phyloP scores from a whole-genome alignment of 2,113 vertebrate genomes.

The Sinosuthora webbiana region DNA sequence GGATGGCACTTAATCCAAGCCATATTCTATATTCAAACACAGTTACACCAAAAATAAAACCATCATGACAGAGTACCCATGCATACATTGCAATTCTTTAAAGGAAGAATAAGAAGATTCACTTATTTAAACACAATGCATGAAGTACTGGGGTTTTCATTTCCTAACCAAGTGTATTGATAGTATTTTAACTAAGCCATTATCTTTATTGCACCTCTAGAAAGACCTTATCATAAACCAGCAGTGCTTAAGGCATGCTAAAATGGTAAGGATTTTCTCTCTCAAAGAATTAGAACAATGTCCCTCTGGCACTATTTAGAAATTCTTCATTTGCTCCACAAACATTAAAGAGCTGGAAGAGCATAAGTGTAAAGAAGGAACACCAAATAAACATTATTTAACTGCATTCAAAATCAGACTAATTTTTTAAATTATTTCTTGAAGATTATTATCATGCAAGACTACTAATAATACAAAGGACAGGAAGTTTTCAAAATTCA shows the following conservation, averaged over 20 bases:
- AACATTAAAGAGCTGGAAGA: constrained; percentile 40
- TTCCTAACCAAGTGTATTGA: constrained; percentile 21
- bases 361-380: not conserved
- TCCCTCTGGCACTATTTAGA: constrained; percentile 31
- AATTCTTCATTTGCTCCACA: constrained; percentile 52
- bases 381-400: constrained; percentile 50
- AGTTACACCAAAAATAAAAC: not conserved
- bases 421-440: not conserved
- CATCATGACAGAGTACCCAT: not conserved
- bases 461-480: not conserved
- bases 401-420: constrained; percentile 12
- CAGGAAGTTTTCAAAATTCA: constrained; percentile 19
- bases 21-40: not conserved
- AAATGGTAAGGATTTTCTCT: constrained; percentile 41
- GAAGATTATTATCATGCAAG: not conserved
- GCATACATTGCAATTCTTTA: not conserved
- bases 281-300: constrained; percentile 35
- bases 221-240: constrained; percentile 45
- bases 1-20: not conserved
- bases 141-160: not conserved
- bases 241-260: not conserved
- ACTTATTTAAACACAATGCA: not conserved
- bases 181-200: constrained; percentile 49
- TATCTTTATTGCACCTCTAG: constrained; percentile 21
- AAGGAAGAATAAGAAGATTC: not conserved